Evolutionary conservation across 37 sponge, comb jelly and placozoan genomes (phyloP), one percentile per base, ranked within the genome.

Genomic region (Axinella damicornis): DNA sequence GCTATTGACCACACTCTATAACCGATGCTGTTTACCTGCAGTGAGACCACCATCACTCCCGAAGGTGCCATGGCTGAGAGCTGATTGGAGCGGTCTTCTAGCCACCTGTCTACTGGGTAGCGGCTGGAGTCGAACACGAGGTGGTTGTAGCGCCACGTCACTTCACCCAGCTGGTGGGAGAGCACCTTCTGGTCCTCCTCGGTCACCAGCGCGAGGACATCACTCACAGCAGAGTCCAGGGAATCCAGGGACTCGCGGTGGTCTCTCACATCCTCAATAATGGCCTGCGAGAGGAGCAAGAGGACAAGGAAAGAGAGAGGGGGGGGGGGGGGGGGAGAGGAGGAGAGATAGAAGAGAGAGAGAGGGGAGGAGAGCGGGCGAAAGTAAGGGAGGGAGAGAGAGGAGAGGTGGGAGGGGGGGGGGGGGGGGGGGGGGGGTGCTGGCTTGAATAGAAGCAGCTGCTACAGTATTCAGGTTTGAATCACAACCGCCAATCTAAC

Each of bases 11-110:
- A n/a, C n/a, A n/a, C n/a, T n/a, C n/a, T n/a, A n/a, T n/a, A n/a
- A n/a, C n/a, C n/a, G n/a, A n/a, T n/a, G n/a, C n/a, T 61, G 6
- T 31, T 4, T 32, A 80, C 81, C 81, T 80, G 81, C 16, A 80
- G 57, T 22, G 81, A 39, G 11, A 25, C 15, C 12, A 69, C 69
- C 35, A 41, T 30, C 56, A 84, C 76, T 53, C 76, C 84, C 35
- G 65, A 33, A 0, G 56, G 76, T 18, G 55, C 76, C 84, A 84
- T 74, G 76, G 36, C 30, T 20, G 56, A 33, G 20, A 84, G 77
- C 46, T 84, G 63, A 22, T 24, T 55, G 5, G 34, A 54, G n/a
- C 37, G 61, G 77, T 66, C 67, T n/a, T 75, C 76, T 54, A 76
- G 53, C 84, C 84, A 84, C 19, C 75, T 28, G 66, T 84, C 57